Conservation (phyloP, 2,113 vertebrate genomes). For the Toxotes chatareus region DNA sequence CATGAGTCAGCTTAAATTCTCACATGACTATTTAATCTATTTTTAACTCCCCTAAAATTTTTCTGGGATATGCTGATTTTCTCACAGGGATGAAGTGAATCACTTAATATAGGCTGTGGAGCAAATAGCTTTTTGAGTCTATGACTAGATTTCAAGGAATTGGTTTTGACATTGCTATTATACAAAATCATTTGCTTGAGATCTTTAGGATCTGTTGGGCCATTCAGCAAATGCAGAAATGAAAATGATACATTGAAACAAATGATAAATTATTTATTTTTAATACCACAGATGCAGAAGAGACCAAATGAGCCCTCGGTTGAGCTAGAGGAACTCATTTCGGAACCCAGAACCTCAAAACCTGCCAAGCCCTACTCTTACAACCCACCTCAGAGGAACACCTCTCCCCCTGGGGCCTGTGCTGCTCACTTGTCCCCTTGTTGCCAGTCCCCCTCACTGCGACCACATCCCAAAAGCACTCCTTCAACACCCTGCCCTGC, state of each 20-base stretch:
- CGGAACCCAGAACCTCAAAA: conserved; percentile 89
- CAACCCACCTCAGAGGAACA: conserved; percentile 83
- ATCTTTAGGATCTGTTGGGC: not conserved
- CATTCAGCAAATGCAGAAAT: not conserved
- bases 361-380: conserved; percentile 93
- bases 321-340: conserved; percentile 87
- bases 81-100: conserved; percentile 16
- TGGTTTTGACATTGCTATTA: conserved; percentile 16
- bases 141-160: not conserved
- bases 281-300: conserved; percentile 82
- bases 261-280: not conserved
- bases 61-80: conserved; percentile 46
- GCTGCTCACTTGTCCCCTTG: conserved; percentile 90
- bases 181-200: not conserved
- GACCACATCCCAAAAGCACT: conserved; percentile 87
- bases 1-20: conserved; percentile 40
- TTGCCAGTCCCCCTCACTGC: conserved; percentile 89
- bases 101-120: conserved; percentile 17
- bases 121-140: conserved; percentile 29
- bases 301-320: conserved; percentile 87
- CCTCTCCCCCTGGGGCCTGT: conserved; percentile 81
- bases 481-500: conserved; percentile 91
- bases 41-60: conserved; percentile 45
- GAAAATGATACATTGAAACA: not conserved
- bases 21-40: conserved; percentile 39